Evolutionary conservation across 2,113 vertebrate species (phyloP).

Genomic region (Rhinogobius similis): DNA sequence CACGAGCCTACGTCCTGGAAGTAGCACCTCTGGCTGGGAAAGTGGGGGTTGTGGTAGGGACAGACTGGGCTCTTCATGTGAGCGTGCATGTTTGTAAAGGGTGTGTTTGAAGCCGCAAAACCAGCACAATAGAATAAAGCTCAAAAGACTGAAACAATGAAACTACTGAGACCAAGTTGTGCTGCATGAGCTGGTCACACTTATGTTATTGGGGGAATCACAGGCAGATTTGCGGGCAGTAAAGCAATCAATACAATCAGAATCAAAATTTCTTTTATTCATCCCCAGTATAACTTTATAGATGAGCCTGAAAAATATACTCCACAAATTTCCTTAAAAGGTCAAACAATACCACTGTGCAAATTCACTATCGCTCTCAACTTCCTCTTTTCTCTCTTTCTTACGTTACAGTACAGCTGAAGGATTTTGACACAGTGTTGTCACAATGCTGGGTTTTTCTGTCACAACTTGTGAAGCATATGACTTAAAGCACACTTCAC

Average conservation of each 20-base stretch:
- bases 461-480: slow-evolving; percentile 59
- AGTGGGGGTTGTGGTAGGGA: no score
- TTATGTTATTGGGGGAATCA: not conserved
- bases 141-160: no score
- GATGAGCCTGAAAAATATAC: not conserved
- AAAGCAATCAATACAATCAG: not conserved
- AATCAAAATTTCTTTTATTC: no score
- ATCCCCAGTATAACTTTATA: not conserved
- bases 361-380: slow-evolving; percentile 31
- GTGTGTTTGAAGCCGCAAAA: not conserved
- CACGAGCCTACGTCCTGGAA: not conserved
- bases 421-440: slow-evolving; percentile 16
- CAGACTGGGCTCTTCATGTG: no score
- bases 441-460: slow-evolving; percentile 19
- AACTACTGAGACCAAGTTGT: no score
- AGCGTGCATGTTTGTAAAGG: not conserved
- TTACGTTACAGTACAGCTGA: slow-evolving; percentile 9
- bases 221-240: not conserved
- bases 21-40: not conserved
- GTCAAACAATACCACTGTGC: not conserved
- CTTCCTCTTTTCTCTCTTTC: slow-evolving; percentile 58
- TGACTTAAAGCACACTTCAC: slow-evolving; percentile 34
- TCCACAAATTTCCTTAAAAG: not conserved
- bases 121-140: not conserved
- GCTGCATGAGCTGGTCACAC: not conserved